Evolutionary conservation across 2,888 invertebrate genomes (phyloP), one percentile per base, ranked within the genome.

Genomic region (Oscheius sp.): DNA sequence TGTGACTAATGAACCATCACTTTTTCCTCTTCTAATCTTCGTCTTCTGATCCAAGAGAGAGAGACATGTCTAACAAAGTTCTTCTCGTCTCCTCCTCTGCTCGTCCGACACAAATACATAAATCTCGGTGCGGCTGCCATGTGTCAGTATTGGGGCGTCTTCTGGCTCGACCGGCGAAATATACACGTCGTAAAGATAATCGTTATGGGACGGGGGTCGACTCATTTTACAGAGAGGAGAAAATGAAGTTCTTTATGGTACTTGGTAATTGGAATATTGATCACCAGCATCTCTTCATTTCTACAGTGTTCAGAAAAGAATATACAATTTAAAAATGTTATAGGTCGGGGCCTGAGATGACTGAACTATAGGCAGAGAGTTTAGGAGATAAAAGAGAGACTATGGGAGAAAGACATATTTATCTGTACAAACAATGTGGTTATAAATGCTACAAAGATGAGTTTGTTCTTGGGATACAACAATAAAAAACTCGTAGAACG

Each of bases 131-230:
- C 59, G 71, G 56, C 55, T 56, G 63, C 71, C 49, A 61, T 61
- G 71, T 71, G 71, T 71, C 71, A 71, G 71, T 45, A 18, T 49
- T 55, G 69, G 55, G 41, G 27, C 55, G 52, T 21, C 52, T 52
- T 27, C 29, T 13, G 45, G 29, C 49, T 29, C 69, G 27, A 23
- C 56, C 29, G 55, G 69, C 52, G 69, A 69, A 56, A 69, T 69
- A 69, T 69, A 69, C 69, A 69, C 69, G 69, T 69, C 69, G 69
- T 69, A 69, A 69, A 69, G 69, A 53, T 69, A 69, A 69, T 69
- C 55, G 69, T 55, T 69, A 69, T 69, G 55, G 69, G 53, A 53
- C 68, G 41, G 41, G 43, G 56, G 23, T 41, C 23, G 56, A 18
- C n/a, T 6, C 3, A 7, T 25, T 18, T n/a, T 29, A 25, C 43